A percentile compares a stretch with the other conserved stretches of the same genome.
phyloP scores from a whole-genome alignment of 2,888 invertebrate genomes.

The Teleogryllus oceanicus region DNA sequence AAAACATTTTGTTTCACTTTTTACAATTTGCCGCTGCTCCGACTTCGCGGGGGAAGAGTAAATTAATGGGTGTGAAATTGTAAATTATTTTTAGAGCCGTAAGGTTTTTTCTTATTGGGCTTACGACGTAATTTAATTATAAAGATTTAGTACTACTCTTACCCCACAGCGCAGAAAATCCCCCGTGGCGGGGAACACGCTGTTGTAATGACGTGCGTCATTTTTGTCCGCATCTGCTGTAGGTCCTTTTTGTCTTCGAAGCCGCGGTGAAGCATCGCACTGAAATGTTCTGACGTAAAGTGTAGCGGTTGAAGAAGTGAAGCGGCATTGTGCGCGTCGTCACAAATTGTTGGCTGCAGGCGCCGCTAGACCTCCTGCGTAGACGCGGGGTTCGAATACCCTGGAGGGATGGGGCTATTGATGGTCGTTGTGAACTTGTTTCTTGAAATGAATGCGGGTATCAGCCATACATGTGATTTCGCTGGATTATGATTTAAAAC shows the following conservation, averaged over 20 bases:
- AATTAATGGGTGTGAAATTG: constrained; percentile 18
- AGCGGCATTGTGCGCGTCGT: neutral
- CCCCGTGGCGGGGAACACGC: neutral
- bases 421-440: no score
- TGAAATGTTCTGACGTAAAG: neutral
- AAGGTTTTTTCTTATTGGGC: neutral
- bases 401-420: no score
- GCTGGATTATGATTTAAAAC: no score
- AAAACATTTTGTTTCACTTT: constrained; percentile 11
- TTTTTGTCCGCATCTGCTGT: neutral
- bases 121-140: constrained; percentile 1
- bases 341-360: neutral
- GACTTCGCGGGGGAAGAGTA: neutral
- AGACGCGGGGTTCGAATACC: neutral
- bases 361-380: neutral
- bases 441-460: no score
- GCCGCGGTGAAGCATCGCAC: neutral
- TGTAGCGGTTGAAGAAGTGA: neutral
- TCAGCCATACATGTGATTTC: no score
- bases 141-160: neutral
- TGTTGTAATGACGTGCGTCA: neutral
- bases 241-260: neutral
- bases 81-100: constrained; percentile 18
- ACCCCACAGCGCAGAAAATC: neutral
- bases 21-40: neutral